Conservation (phyloP, 2,797 vertebrate genomes). For the Lacerta bilineata region DNA sequence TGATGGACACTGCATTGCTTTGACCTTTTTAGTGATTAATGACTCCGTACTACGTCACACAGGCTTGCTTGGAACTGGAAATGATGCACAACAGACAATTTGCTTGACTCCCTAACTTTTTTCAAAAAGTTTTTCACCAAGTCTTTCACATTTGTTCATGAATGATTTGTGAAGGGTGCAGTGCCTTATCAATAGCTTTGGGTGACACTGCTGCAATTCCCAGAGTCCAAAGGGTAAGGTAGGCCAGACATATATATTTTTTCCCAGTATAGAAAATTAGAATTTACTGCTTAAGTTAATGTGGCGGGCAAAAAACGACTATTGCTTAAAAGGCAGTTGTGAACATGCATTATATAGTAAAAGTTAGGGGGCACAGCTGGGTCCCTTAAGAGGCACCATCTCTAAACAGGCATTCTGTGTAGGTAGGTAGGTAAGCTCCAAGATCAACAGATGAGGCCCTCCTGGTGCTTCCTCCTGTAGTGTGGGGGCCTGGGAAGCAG, state of each 20-base stretch:
- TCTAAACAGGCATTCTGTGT: too few relatives aligned
- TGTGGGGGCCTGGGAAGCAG: too few relatives aligned
- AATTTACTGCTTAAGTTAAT: background rate
- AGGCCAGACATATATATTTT: background rate
- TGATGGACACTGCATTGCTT: background rate
- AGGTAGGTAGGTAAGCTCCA: too few relatives aligned
- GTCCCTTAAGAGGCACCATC: background rate
- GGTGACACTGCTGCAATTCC: background rate
- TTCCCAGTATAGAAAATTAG: background rate
- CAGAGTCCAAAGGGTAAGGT: background rate
- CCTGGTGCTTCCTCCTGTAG: too few relatives aligned
- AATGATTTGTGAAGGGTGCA: background rate
- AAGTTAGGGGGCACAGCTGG: background rate
- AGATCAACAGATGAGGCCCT: too few relatives aligned
- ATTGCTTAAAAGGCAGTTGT: background rate
- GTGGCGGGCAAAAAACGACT: background rate
- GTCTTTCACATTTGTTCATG: background rate
- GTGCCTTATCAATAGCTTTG: background rate
- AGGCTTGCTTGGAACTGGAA: background rate
- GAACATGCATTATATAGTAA: background rate
- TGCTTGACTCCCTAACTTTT: background rate
- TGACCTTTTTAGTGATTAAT: background rate
- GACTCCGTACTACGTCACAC: background rate
- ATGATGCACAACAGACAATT: background rate
- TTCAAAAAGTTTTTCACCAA: background rate